Conservation (phyloP, 1,140 invertebrate species). For the Phortica variegata region DNA sequence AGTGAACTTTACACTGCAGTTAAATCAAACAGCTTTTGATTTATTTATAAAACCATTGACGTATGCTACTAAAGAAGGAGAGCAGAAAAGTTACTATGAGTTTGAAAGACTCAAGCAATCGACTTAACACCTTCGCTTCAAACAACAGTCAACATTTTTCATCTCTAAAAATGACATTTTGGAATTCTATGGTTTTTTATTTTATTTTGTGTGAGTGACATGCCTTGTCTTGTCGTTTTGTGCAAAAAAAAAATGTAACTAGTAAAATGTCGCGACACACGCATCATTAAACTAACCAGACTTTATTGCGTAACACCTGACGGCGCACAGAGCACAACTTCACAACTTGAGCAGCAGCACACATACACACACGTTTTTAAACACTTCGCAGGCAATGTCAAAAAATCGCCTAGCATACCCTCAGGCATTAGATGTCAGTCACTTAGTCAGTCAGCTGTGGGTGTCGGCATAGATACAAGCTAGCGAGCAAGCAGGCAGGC, state of each 20-base stretch:
- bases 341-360: constrained; percentile 4
- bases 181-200: not conserved
- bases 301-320: constrained; percentile 24
- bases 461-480: too few species aligned
- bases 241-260: too few species aligned
- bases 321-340: constrained; percentile 15
- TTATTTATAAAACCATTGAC: constrained; percentile 43
- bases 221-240: too few species aligned
- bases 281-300: constrained; percentile 54
- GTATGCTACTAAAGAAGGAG: constrained; percentile 17
- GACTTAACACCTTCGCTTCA: not conserved
- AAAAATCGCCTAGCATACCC: constrained; percentile 1
- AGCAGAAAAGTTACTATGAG: constrained; percentile 14
- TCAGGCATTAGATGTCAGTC: constrained; percentile 9
- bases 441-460: constrained; percentile 12
- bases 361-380: not conserved
- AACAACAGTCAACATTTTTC: too few species aligned
- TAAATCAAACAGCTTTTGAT: constrained; percentile 48
- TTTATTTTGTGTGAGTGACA: too few species aligned
- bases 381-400: constrained; percentile 5
- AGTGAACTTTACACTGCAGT: too few species aligned
- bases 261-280: constrained; percentile 20
- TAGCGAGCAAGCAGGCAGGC: too few species aligned
- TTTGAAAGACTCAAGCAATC: not conserved
- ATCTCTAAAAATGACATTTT: constrained; percentile 17